Evolutionary conservation across 2,888 invertebrate species (phyloP).

Genomic region (Pherbina coryleti): DNA sequence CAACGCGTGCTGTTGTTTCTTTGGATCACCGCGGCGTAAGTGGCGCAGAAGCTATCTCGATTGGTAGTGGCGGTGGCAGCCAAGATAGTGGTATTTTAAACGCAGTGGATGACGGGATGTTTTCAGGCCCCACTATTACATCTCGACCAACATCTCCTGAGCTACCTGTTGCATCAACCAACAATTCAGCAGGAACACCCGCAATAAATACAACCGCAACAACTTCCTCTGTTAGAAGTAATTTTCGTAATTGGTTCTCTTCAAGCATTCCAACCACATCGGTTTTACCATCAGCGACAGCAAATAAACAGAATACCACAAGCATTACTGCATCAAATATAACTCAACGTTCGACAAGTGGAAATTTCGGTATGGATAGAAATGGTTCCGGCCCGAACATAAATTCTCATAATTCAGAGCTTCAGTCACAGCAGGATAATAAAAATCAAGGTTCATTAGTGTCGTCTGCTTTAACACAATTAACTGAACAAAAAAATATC

Average conservation of each 20-base stretch:
- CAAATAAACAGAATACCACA: neutral
- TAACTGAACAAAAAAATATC: slow-evolving; percentile 49
- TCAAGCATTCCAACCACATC: slow-evolving; percentile 53
- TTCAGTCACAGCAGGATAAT: slow-evolving; percentile 61
- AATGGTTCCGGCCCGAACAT: slow-evolving; percentile 60
- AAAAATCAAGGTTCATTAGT: slow-evolving; percentile 68
- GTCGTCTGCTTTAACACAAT: slow-evolving; percentile 61
- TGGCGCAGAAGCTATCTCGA: slow-evolving; percentile 44
- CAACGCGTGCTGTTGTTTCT: slow-evolving; percentile 53
- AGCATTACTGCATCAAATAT: slow-evolving; percentile 1
- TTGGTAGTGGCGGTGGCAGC: slow-evolving; percentile 59
- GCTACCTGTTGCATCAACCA: slow-evolving; percentile 47
- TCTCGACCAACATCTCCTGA: slow-evolving; percentile 62
- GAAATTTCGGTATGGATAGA: slow-evolving; percentile 63
- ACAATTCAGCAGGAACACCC: slow-evolving; percentile 29
- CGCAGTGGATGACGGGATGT: slow-evolving; percentile 54
- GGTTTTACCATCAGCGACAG: neutral
- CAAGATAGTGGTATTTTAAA: slow-evolving; percentile 55
- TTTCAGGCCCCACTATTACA: slow-evolving; percentile 48
- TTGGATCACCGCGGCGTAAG: slow-evolving; percentile 55
- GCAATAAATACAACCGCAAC: slow-evolving; percentile 45
- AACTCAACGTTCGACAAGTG: slow-evolving; percentile 48
- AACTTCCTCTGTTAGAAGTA: slow-evolving; percentile 56
- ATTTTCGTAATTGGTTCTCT: slow-evolving; percentile 63
- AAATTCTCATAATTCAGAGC: slow-evolving; percentile 64